Percentiles rank a stretch among this genome's conserved stretches.
phyloP scores from a whole-genome alignment of 2,797 vertebrate species.

The Acanthornis magna region DNA sequence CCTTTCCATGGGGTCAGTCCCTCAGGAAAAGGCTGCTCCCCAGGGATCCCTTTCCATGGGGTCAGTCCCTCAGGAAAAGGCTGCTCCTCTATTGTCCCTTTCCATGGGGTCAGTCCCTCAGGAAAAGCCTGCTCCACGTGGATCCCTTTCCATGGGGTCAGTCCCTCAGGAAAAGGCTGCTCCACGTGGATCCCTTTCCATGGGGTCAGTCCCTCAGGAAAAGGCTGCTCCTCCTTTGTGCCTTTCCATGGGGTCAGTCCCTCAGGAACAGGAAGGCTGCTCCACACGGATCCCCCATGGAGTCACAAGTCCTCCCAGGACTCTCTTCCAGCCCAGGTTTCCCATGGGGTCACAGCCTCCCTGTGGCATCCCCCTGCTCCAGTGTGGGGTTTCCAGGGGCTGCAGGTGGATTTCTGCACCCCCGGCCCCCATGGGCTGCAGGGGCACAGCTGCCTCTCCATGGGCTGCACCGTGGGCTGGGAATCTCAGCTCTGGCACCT shows the following conservation, averaged over 20 bases:
- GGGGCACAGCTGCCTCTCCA: not conserved
- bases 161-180: not conserved
- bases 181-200: not conserved
- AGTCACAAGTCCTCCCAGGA: not conserved
- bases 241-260: not conserved
- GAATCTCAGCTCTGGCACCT: not conserved
- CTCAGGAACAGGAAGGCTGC: not conserved
- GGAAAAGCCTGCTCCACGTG: not conserved
- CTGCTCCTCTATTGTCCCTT: not conserved
- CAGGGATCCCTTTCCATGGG: too few species aligned
- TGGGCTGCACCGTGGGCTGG: not conserved
- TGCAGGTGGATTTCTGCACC: not conserved
- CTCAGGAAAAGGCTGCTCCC: not conserved
- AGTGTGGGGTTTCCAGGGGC: not conserved
- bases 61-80: not conserved
- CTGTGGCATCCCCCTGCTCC: not conserved
- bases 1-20: not conserved
- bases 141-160: not conserved
- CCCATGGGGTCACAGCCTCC: accelerated
- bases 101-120: not conserved
- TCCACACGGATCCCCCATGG: not conserved
- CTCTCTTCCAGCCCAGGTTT: accelerated
- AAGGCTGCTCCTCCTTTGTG: not conserved
- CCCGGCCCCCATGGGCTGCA: not conserved
- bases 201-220: not conserved